These are phyloP conservation scores for Melieria picta DNA, from an alignment of 2,888 invertebrate species.

Conservation along the genomic window DNA sequence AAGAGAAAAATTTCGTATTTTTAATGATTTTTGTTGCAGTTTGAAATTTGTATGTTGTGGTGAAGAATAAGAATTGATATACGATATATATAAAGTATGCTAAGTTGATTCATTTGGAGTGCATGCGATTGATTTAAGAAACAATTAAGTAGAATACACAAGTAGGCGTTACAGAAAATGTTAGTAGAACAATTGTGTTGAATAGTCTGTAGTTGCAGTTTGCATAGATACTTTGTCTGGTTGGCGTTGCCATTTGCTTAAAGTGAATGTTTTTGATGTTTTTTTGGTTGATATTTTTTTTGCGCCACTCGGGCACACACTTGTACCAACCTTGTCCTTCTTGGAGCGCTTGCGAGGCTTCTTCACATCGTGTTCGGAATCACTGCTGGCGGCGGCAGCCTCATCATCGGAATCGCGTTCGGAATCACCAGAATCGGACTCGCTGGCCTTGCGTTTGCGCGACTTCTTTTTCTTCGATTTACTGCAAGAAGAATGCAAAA, in stretches of 20 bases:
- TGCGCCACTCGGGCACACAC: no score
- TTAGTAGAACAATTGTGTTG: background rate
- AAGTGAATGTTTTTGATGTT: background rate
- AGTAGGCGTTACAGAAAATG: background rate
- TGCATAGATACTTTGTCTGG: background rate
- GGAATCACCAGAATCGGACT: conserved; percentile 65
- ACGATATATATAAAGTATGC: background rate
- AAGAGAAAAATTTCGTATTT: conserved; percentile 54
- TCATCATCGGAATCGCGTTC: conserved; percentile 65
- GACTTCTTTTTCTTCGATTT: conserved; percentile 70
- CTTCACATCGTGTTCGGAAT: conserved; percentile 64
- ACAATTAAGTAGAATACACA: background rate
- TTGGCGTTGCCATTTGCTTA: background rate
- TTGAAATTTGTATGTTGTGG: conserved; percentile 21
- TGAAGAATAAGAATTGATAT: conserved; percentile 20
- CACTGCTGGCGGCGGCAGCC: conserved; percentile 51
- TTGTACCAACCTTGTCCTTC: conserved; percentile 62
- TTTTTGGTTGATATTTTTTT: background rate
- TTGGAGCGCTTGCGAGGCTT: conserved; percentile 62
- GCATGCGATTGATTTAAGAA: conserved; percentile 34
- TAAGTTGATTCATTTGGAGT: background rate
- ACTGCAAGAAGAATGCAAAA: conserved; percentile 47
- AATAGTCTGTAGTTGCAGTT: background rate
- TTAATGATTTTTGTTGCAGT: conserved; percentile 24
- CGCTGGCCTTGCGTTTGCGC: conserved; percentile 68